Base-by-base conservation (phyloP, 2,888 invertebrate genomes). In the Drosophila stalkeri region DNA sequence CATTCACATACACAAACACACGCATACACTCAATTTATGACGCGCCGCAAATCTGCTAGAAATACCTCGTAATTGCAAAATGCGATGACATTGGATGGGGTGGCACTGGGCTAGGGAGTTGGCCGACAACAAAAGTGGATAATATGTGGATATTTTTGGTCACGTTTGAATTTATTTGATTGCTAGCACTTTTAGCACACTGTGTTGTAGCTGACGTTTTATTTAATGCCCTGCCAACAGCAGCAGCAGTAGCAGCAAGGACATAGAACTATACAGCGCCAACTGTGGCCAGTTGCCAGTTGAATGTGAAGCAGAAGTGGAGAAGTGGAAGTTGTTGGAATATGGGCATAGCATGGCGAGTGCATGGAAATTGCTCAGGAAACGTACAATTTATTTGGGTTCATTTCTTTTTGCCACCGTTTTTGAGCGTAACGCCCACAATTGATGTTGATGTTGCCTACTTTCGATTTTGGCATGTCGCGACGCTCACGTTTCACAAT, bases 141-240 rank as follows among this genome's bases (percentile, higher is more conserved):
- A 87, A 87, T 86, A 77, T 88, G 85, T 86, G 81, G 89, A 90
- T 88, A 90, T 90, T 90, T 90, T 90, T 90, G 90, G 90, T 90
- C 90, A 90, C 90, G 90, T 89, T 90, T 90, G 89, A 90, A 90
- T 90, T 90, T 90, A 90, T 90, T 90, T 90, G 90, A 90, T 90
- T 90, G 90, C 89, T 72, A 78, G 90, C 88, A 86, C 89, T 90
- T 88, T 89, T 87, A 86, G 89, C 86, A 88, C 86, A 89, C 86
- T 90, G 89, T 90, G 89, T 88, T 86, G 86, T 77, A 77, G 82
- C 89, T 87, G 89, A 89, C 90, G 87, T 87, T 88, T 82, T 87
- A 90, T 89, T 87, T 88, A 87, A 86, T 88, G 77, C 71, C 75
- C 74, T 80, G 83, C 84, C 77, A 72, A 70, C 70, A 81, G 81